Evolutionary conservation across 1,140 invertebrate genomes (phyloP).

Genomic region (Phocides pigmalion): DNA sequence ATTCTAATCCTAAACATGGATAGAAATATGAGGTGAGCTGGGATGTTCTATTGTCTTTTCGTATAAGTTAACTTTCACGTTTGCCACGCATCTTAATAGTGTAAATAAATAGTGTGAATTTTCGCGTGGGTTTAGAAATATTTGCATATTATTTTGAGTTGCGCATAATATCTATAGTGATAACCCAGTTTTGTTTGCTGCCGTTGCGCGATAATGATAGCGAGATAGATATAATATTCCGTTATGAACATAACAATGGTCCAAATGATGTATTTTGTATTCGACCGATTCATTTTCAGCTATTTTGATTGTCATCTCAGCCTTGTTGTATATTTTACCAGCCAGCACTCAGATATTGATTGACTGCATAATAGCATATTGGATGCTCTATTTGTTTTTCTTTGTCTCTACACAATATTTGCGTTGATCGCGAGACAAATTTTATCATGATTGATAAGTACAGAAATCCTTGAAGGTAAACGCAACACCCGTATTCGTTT

Average conservation of each 20-base stretch:
- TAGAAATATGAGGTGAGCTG: conserved; percentile 34
- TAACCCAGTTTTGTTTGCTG: conserved; percentile 34
- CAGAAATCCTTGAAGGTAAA: conserved; percentile 2
- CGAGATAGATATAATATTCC: conserved; percentile 2
- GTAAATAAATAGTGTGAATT: conserved; percentile 45
- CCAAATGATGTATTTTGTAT: not conserved
- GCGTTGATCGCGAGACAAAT: conserved; percentile 11
- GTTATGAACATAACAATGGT: conserved; percentile 7
- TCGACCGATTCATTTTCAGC: not conserved
- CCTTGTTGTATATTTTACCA: not conserved
- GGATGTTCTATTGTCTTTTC: conserved; percentile 56
- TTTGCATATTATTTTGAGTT: conserved; percentile 37
- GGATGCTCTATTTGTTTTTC: not conserved
- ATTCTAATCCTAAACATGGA: conserved; percentile 22
- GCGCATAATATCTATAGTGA: conserved; percentile 25
- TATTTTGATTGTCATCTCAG: not conserved
- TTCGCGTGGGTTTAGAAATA: conserved; percentile 44
- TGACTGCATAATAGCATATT: conserved; percentile 9
- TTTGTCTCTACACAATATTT: not conserved
- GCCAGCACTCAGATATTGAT: conserved; percentile 2
- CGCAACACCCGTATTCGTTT: not conserved
- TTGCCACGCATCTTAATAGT: conserved; percentile 54
- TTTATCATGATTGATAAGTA: conserved; percentile 48
- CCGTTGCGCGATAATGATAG: not conserved
- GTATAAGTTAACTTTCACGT: conserved; percentile 66